Conservation (phyloP, 2,888 invertebrate genomes). For the Podabrus alpinus region DNA sequence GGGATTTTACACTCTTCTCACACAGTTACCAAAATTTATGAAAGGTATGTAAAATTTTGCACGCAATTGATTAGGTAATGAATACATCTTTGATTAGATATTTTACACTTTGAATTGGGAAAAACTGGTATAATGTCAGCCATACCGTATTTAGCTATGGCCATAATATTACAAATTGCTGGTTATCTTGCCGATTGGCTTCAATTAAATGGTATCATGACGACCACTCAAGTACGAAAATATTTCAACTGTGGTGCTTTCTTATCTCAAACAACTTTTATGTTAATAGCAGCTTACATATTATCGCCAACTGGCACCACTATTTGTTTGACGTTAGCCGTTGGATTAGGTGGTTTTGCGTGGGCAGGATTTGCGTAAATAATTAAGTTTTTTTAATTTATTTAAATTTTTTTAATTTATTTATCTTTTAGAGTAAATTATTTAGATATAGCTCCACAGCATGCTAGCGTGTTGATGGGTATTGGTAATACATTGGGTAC, state of each 20-base stretch:
- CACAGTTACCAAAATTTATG: conserved; percentile 83
- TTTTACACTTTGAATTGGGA: conserved; percentile 71
- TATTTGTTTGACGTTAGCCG: conserved; percentile 82
- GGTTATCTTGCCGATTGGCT: conserved; percentile 85
- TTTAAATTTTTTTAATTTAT: background rate
- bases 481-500: conserved; percentile 90
- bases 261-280: conserved; percentile 79
- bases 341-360: conserved; percentile 89
- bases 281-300: conserved; percentile 79
- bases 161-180: conserved; percentile 75
- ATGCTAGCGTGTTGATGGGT: conserved; percentile 90
- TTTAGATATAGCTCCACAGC: conserved; percentile 88
- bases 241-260: conserved; percentile 76
- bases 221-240: conserved; percentile 73
- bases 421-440: conserved; percentile 70
- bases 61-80: background rate
- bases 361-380: conserved; percentile 86
- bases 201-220: conserved; percentile 64
- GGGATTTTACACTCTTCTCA: conserved; percentile 86
- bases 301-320: conserved; percentile 70
- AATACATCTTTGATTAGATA: conserved; percentile 61
- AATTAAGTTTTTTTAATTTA: background rate
- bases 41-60: conserved; percentile 65
- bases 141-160: conserved; percentile 88
- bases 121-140: conserved; percentile 85